Conservation (phyloP, 2,113 vertebrate genomes). For the Hylia prasina region DNA sequence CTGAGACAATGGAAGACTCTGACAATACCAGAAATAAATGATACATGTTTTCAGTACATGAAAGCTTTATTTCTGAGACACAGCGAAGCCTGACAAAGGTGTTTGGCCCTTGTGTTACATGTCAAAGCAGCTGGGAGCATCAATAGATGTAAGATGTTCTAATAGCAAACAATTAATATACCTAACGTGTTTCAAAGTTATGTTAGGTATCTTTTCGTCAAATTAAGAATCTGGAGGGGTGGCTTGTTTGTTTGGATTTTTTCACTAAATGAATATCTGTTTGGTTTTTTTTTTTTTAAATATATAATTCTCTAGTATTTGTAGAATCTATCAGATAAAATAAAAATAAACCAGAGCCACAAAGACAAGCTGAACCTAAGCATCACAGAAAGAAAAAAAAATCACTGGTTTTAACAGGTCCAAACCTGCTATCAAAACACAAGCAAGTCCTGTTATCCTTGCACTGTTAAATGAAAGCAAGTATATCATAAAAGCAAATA, state of each 20-base stretch:
- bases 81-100: neutral
- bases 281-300: neutral
- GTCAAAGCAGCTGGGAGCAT: neutral
- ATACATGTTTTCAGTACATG: neutral
- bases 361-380: neutral
- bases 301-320: neutral
- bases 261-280: too few relatives aligned
- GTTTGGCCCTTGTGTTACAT: neutral
- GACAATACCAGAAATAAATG: neutral
- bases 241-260: neutral
- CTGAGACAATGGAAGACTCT: neutral
- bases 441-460: neutral
- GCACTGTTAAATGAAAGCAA: neutral
- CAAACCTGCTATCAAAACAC: neutral
- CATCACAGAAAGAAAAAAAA: neutral
- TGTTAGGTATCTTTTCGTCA: neutral
- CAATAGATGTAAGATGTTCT: neutral
- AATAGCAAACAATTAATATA: neutral
- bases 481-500: neutral
- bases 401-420: neutral
- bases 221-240: accelerated
- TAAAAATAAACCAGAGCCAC: neutral
- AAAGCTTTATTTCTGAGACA: neutral
- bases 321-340: neutral
- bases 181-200: neutral